A percentile compares a stretch with the other conserved stretches of the same genome.
Conservation (phyloP, 2,797 vertebrate species). For the Eleutherodactylus coqui region DNA sequence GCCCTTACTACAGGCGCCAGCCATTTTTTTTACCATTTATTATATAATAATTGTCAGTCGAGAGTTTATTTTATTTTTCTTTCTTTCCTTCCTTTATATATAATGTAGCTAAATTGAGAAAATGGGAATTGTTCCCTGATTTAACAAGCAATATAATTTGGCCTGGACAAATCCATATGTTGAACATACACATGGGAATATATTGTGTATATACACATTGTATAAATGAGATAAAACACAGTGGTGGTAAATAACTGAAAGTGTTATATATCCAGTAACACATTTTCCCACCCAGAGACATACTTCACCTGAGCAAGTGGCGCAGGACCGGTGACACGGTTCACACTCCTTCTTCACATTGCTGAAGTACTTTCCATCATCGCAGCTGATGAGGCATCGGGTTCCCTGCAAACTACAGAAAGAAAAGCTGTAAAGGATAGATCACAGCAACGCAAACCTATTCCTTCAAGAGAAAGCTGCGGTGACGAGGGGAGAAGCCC, state of each 20-base stretch:
- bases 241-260: neutral
- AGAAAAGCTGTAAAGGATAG: neutral
- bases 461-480: neutral
- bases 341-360: slow-evolving; percentile 89
- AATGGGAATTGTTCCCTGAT: no score
- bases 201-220: no score
- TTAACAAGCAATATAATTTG: neutral
- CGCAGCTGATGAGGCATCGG: slow-evolving; percentile 88
- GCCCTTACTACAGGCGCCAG: no score
- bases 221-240: no score
- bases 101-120: neutral
- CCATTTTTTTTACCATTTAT: neutral
- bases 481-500: neutral
- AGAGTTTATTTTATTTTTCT: neutral
- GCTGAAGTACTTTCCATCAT: slow-evolving; percentile 89
- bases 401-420: slow-evolving; percentile 86
- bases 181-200: no score
- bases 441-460: neutral
- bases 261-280: neutral
- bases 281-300: neutral
- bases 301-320: slow-evolving; percentile 89
- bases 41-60: neutral
- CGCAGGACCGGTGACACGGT: slow-evolving; percentile 89
- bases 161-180: neutral
- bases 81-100: neutral